Evolutionary conservation across 2,888 invertebrate genomes (phyloP).

Genomic region (Gastracanthus pulcherrimus): DNA sequence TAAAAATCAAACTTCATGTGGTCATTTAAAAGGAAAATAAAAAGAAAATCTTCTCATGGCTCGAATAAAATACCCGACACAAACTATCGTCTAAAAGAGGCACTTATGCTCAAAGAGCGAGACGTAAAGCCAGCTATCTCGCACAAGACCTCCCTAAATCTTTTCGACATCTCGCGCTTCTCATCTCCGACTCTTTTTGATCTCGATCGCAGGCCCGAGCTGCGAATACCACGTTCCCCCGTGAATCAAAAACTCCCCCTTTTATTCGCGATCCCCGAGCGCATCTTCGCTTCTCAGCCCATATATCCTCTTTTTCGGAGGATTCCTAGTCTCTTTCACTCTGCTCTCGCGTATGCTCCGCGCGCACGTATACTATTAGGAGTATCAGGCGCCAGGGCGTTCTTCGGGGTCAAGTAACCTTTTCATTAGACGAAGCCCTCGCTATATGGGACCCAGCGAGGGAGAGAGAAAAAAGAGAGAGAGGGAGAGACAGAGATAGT

Average conservation of each 20-base stretch:
- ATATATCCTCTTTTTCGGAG: not conserved
- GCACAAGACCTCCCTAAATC: constrained; percentile 22
- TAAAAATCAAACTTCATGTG: too few species aligned
- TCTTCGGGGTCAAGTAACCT: constrained; percentile 76
- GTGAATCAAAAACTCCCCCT: constrained; percentile 37
- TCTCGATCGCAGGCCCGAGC: constrained; percentile 1
- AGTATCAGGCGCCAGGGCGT: constrained; percentile 75
- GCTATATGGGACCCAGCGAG: constrained; percentile 45
- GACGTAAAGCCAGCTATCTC: not conserved
- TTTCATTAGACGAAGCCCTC: constrained; percentile 72
- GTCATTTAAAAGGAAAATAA: too few species aligned
- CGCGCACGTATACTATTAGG: constrained; percentile 22
- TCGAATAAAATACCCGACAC: not conserved
- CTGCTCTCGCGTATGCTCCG: not conserved
- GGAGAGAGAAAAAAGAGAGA: too few species aligned
- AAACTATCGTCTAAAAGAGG: not conserved
- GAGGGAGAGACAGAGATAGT: too few species aligned
- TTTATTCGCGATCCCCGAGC: not conserved
- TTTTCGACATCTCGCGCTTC: constrained; percentile 38
- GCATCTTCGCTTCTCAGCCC: not conserved
- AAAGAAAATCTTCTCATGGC: too few species aligned
- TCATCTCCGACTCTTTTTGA: constrained; percentile 6
- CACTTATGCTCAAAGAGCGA: not conserved
- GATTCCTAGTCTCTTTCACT: constrained; percentile 16
- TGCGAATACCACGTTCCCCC: not conserved